Base-by-base conservation (phyloP, 2,888 invertebrate species). In the Dicyrtoma fusca region DNA sequence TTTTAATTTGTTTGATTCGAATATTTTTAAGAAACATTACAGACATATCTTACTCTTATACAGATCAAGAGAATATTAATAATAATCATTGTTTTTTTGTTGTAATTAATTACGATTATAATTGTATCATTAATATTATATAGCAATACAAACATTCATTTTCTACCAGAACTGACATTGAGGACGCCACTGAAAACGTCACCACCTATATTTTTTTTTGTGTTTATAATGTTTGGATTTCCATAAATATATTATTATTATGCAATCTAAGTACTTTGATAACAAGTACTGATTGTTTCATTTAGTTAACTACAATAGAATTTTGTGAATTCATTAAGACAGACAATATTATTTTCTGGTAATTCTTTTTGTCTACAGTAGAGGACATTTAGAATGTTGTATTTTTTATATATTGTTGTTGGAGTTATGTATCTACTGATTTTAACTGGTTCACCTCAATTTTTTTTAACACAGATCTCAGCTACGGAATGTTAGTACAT, bases 401-500 rank as follows among this genome's bases (percentile, higher is more conserved):
- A 11, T 44, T n/a, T n/a, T 34, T 34, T 34, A 34, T 34, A 34
- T 34, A 3, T 34, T 34, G 34, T 8, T 34, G 21, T 53, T 21
- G 17, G 21, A 49, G 21, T 17, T n/a, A n/a, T n/a, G n/a, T 13
- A 53, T 53, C 53, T 53, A 53, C 17, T 53, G 53, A 53, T 53
- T 53, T 21, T 21, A 19, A 21, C 53, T 3, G 21, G 21, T 19
- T 53, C 53, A n/a, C 21, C 21, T 3, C 14, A 21, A 17, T 17
- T 49, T 53, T 3, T 1, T 57, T n/a, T 57, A 57, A 23, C 57
- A 57, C 57, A 57, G 57, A 14, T 23, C 57, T 57, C 57, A 25
- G 57, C 57, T 57, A 57, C 57, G 57, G 57, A 57, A 57, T 57
- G 57, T 57, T 57, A 57, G 57, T 57, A 57, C 14, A 55, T 21